Percentiles rank a stretch among this genome's conserved stretches.
Evolutionary conservation across 2,888 invertebrate species (phyloP).

Genomic region (Lacanobia oleracea): DNA sequence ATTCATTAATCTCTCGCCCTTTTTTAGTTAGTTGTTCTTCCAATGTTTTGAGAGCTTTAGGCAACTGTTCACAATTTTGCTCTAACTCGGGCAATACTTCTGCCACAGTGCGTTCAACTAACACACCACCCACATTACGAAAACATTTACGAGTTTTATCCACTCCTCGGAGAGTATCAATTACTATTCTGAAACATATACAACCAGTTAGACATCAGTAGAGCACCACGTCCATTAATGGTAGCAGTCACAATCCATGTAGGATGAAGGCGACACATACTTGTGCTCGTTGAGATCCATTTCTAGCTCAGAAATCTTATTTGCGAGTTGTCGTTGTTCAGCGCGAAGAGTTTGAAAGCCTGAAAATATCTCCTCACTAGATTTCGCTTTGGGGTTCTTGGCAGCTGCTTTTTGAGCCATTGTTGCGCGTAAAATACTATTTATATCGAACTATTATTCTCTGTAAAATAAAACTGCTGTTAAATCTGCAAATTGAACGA

Average conservation of each 20-base stretch:
- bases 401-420: conserved; percentile 78
- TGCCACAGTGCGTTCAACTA: conserved; percentile 97
- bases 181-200: conserved; percentile 94
- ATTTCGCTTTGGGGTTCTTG: conserved; percentile 86
- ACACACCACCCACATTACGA: conserved; percentile 97
- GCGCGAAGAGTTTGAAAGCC: conserved; percentile 96
- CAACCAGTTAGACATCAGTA: conserved; percentile 13
- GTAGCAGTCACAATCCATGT: not conserved
- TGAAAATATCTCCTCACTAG: conserved; percentile 95
- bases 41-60: conserved; percentile 94
- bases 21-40: conserved; percentile 96
- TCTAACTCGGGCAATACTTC: conserved; percentile 96
- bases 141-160: conserved; percentile 97
- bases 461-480: not conserved
- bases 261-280: conserved; percentile 89
- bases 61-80: conserved; percentile 95
- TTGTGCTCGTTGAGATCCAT: conserved; percentile 99
- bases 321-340: conserved; percentile 96
- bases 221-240: not conserved
- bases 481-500: not conserved
- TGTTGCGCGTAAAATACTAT: conserved; percentile 27
- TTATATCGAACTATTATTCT: not conserved
- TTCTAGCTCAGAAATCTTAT: conserved; percentile 97
- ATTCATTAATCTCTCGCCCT: conserved; percentile 97
- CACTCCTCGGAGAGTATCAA: conserved; percentile 97